phyloP scores from a whole-genome alignment of 2,113 vertebrate genomes.

The Bubo blakistoni region DNA sequence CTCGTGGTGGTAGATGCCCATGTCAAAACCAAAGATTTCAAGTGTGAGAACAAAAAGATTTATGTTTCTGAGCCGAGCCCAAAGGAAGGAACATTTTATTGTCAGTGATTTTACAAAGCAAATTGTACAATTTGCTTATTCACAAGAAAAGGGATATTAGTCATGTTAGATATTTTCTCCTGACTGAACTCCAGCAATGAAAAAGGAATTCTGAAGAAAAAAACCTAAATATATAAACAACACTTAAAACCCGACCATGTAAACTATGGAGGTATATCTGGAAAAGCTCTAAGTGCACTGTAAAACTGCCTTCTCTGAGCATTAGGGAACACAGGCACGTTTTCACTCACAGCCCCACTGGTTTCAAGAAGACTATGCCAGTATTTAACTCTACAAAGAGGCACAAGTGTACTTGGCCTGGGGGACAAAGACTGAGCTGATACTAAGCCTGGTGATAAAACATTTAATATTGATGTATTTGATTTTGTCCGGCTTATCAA shows the following conservation, averaged over 20 bases:
- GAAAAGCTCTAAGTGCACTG: background rate
- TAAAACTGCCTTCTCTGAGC: background rate
- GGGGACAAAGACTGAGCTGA: background rate
- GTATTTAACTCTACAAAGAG: background rate
- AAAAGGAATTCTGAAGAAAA: background rate
- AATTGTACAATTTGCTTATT: background rate
- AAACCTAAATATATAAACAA: background rate
- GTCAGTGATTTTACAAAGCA: background rate
- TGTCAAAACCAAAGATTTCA: background rate
- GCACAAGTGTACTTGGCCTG: background rate
- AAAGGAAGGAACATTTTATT: background rate
- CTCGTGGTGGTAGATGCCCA: background rate
- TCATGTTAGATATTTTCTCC: background rate
- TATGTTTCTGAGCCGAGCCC: background rate
- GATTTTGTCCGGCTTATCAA: background rate
- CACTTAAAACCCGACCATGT: background rate
- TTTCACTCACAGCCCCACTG: background rate
- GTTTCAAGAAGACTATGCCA: background rate
- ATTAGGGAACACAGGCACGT: fast-evolving
- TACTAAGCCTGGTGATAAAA: background rate
- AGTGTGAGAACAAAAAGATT: background rate
- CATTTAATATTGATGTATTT: background rate
- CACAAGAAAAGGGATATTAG: background rate
- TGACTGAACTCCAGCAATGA: background rate
- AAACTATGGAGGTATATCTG: background rate